Evolutionary conservation across 23 tunicate species (phyloP).

Genomic region (Botrylloides violaceus): DNA sequence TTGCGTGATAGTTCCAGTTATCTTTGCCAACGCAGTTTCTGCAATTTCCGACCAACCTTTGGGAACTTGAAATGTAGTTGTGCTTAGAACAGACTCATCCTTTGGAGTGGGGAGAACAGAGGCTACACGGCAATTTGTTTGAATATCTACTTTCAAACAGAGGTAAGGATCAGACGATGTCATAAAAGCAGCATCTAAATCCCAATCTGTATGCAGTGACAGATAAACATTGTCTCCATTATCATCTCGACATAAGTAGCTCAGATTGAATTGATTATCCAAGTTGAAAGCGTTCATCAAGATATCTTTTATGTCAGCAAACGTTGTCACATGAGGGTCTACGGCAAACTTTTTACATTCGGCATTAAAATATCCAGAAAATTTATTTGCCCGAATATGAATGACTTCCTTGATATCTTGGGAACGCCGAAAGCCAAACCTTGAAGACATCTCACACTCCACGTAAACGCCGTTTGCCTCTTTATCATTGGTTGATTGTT

Average conservation of each 20-base stretch:
- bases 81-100: background rate
- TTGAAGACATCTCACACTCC: slow-evolving; percentile 3
- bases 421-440: slow-evolving; percentile 38
- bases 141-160: slow-evolving; percentile 38
- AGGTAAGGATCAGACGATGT: slow-evolving; percentile 94
- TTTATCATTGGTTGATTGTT: too few species aligned
- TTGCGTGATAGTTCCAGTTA: slow-evolving; percentile 39
- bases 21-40: slow-evolving; percentile 64
- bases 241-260: slow-evolving; percentile 88
- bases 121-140: background rate
- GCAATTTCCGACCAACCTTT: slow-evolving; percentile 41
- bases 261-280: slow-evolving; percentile 68
- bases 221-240: slow-evolving; percentile 80
- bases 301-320: slow-evolving; percentile 74
- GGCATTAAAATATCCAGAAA: slow-evolving; percentile 85
- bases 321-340: slow-evolving; percentile 86
- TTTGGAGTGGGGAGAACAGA: background rate
- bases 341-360: slow-evolving; percentile 85
- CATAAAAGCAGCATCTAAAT: slow-evolving; percentile 90
- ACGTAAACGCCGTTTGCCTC: too few species aligned
- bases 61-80: slow-evolving; percentile 25
- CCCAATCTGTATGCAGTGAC: slow-evolving; percentile 97
- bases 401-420: slow-evolving; percentile 76
- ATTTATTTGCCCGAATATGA: slow-evolving; percentile 79
- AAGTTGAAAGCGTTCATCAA: slow-evolving; percentile 71